Base-by-base conservation (phyloP, 2,113 vertebrate genomes). In the Empidonax traillii region DNA sequence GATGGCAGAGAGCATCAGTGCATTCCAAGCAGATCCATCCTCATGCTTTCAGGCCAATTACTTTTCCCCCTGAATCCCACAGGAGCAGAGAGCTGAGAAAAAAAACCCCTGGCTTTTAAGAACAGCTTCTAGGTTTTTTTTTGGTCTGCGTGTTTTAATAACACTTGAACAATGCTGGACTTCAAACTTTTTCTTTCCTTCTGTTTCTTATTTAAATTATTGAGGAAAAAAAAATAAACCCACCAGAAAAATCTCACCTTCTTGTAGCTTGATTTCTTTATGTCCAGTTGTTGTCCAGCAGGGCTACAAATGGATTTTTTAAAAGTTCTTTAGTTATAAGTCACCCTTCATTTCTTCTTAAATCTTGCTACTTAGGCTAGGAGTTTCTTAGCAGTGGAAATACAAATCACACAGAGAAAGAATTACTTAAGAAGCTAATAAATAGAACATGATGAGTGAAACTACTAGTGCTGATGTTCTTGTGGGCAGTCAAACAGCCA, bases 201-300 rank as follows among this genome's bases (percentile, higher is more conserved):
- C 41, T 10, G 27, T 47, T 84, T 68, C 43, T 71, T 52, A 61
- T 25, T 76, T 58, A 61, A 90, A 51, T 41, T 47, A 52, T 37
- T 31, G 5, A 2, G 4, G 2, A 6, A 63, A 66, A 41, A 41
- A 75, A 37, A 4, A 0, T 8, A n/a, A 23, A 33, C 47, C 49
- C 51, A 52, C 25, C 8, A 77, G 31, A 73, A 83, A 68, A 69
- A 75, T 56, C 97, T 87, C 97, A 99, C 99, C 99, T 99, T 99
- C 96, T 98, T 99, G 93, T 99, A 99, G 95, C 99, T 99, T 84
- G 99, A 99, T 96, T 99, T 99, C 98, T 99, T 99, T 73, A 99
- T 98, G 85, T 99, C 99, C 86, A 99, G 94, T 66, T 99, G 98
- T 79, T 97, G 98, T 97, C 98, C 99, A 96, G 97, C 98, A 47